Base-by-base conservation (phyloP, 2,888 invertebrate species). In the Lepetodrilus schrolli region DNA sequence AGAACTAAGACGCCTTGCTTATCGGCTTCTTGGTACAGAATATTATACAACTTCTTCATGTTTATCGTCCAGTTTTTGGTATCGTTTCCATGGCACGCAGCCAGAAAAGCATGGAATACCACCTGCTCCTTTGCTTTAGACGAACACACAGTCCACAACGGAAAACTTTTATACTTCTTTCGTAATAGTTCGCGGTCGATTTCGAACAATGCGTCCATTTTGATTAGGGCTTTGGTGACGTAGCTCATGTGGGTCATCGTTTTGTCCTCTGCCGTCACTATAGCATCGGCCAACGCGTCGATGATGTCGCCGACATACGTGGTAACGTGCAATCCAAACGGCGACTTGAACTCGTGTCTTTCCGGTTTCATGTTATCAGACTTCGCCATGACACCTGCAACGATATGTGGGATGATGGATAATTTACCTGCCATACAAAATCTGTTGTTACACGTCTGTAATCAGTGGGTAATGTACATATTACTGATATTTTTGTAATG, bases 261-360 rank as follows among this genome's bases (percentile, higher is more conserved):
- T 21, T 23, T 37, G 20, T 38, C 66, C n/a, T 66, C 66, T 66
- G 10, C n/a, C 20, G 66, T 66, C 66, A 66, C 66, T 3, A 66
- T 66, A 8, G 38, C 66, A 10, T 66, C 66, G 0, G 66, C 66
- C 30, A 38, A 4, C 20, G 66, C 66, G 21, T 38, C 43, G 17
- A 23, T 66, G 66, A 66, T 21, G 66, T 66, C 66, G 13, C 66
- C 66, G 8, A 38, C 66, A 37, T 66, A 66, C 13, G 38, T 21
- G 20, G 66, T 66, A 8, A 66, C 43, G 20, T 37, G 37, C 20
- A 66, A 21, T n/a, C 66, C 66, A 8, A 38, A n/a, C 20, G 37
- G 38, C 10, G 66, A 7, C 37, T 66, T 66, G 17, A 38, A 36
- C 7, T 66, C 21, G 5, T 10, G 7, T 21, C 38, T 66, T 13